Evolutionary conservation across 1,140 invertebrate species (phyloP).

Genomic region (Magallana angulata): DNA sequence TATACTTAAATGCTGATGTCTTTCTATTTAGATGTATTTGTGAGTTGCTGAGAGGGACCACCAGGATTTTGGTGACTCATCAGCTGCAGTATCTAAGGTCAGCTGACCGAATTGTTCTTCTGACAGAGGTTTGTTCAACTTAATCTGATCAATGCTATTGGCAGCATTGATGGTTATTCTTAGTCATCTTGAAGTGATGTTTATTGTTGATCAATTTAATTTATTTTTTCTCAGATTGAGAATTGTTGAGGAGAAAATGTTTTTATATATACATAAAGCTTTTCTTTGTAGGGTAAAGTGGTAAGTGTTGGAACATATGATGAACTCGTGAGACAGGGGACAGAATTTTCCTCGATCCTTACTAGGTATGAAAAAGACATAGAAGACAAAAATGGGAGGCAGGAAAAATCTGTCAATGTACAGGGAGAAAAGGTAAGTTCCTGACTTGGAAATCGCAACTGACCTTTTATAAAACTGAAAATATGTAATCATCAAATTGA

Average conservation of each 20-base stretch:
- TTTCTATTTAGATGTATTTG: constrained; percentile 77
- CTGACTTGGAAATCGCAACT: no score
- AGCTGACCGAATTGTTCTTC: constrained; percentile 87
- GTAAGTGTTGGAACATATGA: constrained; percentile 61
- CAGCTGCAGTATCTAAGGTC: constrained; percentile 90
- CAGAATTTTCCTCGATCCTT: constrained; percentile 27
- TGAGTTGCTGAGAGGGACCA: constrained; percentile 86
- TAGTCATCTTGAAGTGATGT: no score
- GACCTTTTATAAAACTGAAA: no score
- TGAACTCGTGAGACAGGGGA: constrained; percentile 49
- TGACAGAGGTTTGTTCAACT: constrained; percentile 82
- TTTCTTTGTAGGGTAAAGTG: constrained; percentile 49
- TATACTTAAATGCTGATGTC: not conserved
- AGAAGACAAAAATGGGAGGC: not conserved
- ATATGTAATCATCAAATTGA: no score
- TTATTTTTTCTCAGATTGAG: no score
- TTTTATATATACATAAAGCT: no score
- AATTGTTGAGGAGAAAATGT: no score
- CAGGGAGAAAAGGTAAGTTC: not conserved
- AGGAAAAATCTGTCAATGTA: not conserved
- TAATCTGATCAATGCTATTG: not conserved
- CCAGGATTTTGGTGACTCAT: constrained; percentile 89
- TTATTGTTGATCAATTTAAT: no score
- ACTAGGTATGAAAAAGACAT: constrained; percentile 12
- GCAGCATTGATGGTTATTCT: not conserved